phyloP scores from a whole-genome alignment of 2,888 invertebrate genomes.

The Eutolmus rufibarbis region DNA sequence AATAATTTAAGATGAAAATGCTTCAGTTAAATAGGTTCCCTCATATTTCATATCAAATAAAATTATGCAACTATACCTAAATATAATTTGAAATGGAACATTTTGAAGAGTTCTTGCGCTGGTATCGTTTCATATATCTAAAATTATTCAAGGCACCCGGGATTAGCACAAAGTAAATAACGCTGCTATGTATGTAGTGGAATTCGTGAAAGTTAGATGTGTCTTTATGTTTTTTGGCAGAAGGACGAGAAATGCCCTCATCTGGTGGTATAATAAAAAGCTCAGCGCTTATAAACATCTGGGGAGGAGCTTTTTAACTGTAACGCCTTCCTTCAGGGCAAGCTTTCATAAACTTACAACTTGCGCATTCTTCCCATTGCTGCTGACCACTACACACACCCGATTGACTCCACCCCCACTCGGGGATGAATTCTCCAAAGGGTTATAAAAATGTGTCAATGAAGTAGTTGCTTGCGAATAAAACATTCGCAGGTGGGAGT shows the following conservation, averaged over 20 bases:
- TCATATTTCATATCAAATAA: not conserved
- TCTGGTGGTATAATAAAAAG: not conserved
- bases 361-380: constrained; percentile 21
- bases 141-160: not conserved
- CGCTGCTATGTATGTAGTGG: not conserved
- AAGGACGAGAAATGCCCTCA: not conserved
- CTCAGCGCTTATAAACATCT: not conserved
- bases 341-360: constrained; percentile 13
- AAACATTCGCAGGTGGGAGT: not conserved
- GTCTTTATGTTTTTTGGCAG: not conserved
- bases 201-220: not conserved
- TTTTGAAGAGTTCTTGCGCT: not conserved
- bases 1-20: not conserved
- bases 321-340: not conserved
- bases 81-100: not conserved
- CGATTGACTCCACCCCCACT: constrained; percentile 29
- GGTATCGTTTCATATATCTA: not conserved
- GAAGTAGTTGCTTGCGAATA: not conserved
- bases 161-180: not conserved
- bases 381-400: not conserved
- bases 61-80: not conserved
- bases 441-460: constrained; percentile 35
- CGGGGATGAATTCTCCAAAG: not conserved
- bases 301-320: constrained; percentile 32
- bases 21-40: not conserved